Conservation (phyloP, 2,113 vertebrate genomes). For the Podarcis cretensis region DNA sequence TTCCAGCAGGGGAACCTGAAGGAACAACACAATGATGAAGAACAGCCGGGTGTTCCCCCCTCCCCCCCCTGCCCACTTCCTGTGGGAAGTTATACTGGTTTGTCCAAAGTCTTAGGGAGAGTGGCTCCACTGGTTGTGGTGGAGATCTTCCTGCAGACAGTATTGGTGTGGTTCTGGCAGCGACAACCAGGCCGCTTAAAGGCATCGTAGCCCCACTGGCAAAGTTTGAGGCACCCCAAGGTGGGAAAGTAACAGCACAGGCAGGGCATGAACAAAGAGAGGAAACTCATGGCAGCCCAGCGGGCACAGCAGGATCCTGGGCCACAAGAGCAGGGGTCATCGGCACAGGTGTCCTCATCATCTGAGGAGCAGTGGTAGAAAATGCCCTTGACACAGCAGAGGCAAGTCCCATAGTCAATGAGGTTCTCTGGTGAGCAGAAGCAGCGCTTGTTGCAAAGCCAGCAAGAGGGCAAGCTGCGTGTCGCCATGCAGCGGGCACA, state of each 20-base stretch:
- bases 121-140: constrained; percentile 83
- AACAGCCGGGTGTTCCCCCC: constrained; percentile 32
- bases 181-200: constrained; percentile 93
- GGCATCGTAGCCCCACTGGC: constrained; percentile 89
- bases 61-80: constrained; percentile 34
- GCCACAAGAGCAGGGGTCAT: constrained; percentile 93
- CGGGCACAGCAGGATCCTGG: constrained; percentile 87
- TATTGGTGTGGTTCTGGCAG: constrained; percentile 94
- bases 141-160: constrained; percentile 96
- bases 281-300: constrained; percentile 90
- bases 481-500: constrained; percentile 88
- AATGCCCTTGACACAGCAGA: constrained; percentile 94
- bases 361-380: constrained; percentile 99
- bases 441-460: constrained; percentile 94
- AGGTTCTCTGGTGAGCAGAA: constrained; percentile 91
- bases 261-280: constrained; percentile 94
- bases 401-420: constrained; percentile 92
- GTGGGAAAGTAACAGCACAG: constrained; percentile 98
- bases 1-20: constrained; percentile 21
- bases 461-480: constrained; percentile 91
- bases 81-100: constrained; percentile 89
- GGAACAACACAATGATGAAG: not conserved
- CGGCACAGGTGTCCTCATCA: constrained; percentile 96
- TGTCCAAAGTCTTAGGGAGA: constrained; percentile 90
- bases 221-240: constrained; percentile 92